Conservation (phyloP, 37 sponge, comb jelly and placozoan genomes). For the Haliclona indistincta region DNA sequence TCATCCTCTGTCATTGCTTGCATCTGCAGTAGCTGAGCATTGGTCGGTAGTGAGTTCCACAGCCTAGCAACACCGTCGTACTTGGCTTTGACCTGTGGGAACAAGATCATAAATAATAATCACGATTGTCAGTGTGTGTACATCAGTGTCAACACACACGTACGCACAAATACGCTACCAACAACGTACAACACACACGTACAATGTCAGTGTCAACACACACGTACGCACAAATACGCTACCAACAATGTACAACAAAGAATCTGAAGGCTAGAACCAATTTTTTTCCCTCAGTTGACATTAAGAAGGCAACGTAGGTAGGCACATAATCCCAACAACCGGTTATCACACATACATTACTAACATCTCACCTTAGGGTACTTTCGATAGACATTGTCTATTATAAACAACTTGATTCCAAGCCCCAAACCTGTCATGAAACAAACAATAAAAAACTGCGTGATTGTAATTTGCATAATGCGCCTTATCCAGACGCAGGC, state of each 20-base stretch:
- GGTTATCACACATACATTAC: too few species aligned
- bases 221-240: conserved; percentile 8
- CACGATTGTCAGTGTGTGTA: not conserved
- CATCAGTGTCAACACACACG: not conserved
- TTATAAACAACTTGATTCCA: conserved; percentile 81
- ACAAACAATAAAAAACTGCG: not conserved
- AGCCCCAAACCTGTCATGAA: conserved; percentile 40
- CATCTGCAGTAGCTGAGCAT: conserved; percentile 49
- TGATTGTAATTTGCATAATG: not conserved
- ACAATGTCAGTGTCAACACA: not conserved
- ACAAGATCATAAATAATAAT: not conserved
- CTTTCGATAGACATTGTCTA: conserved; percentile 74
- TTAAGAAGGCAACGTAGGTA: too few species aligned
- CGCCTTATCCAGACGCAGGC: not conserved
- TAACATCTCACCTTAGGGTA: conserved; percentile 69
- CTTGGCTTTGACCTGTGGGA: conserved; percentile 61
- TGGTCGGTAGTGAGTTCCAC: conserved; percentile 74
- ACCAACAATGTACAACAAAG: not conserved
- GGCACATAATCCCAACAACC: too few species aligned
- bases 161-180: conserved; percentile 3
- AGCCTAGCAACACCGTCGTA: conserved; percentile 72
- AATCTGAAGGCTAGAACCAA: conserved; percentile 5
- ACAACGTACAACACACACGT: too few species aligned
- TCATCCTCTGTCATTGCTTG: conserved; percentile 54
- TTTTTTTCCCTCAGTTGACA: too few species aligned